Base-by-base conservation (phyloP, 2,113 vertebrate genomes). In the Caloenas nicobarica region DNA sequence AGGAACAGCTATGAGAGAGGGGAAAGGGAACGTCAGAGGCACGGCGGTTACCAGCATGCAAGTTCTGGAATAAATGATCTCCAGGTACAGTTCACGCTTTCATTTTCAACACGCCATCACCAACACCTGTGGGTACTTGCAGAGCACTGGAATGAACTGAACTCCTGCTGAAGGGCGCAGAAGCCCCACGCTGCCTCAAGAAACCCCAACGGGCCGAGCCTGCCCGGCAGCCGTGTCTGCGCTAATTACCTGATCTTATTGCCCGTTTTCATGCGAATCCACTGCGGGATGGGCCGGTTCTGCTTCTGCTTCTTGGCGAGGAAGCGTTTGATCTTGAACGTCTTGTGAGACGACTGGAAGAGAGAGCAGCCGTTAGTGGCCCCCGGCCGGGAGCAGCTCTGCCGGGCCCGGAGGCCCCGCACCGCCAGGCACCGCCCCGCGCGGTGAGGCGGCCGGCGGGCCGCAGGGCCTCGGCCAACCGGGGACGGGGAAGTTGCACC, bases 231-330 rank as follows among this genome's bases (percentile, higher is more conserved):
- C 44, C 44, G 44, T 5, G 44, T 46, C 44, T 46, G 44, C 44
- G 4, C 44, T 19, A 5, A 34, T 90, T 88, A 99, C 99, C 99
- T 99, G 98, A 99, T 99, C 97, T 99, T 99, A 97, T 99, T 99
- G 88, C 99, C 99, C 14, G 99, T 99, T 92, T 99, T 99, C 99
- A 99, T 99, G 88, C 99, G 98, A 94, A 99, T 99, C 99, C 99
- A 99, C 76, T 99, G 99, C 19, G 99, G 99, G 93, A 99, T 99
- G 4, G 99, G 99, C 82, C 99, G 97, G 97, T 99, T 99, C 97
- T 99, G 99, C 92, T 99, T 99, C 98, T 99, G 99, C 98, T 99
- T 99, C 97, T 99, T 99, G 3, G 99, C 99, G 22, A 99, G 98
- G 95, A 99, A 99, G 46, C 99, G 98, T 86, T 99, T 99, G 96